phyloP scores from a whole-genome alignment of 2,113 vertebrate species.

The Cyanistes caeruleus region DNA sequence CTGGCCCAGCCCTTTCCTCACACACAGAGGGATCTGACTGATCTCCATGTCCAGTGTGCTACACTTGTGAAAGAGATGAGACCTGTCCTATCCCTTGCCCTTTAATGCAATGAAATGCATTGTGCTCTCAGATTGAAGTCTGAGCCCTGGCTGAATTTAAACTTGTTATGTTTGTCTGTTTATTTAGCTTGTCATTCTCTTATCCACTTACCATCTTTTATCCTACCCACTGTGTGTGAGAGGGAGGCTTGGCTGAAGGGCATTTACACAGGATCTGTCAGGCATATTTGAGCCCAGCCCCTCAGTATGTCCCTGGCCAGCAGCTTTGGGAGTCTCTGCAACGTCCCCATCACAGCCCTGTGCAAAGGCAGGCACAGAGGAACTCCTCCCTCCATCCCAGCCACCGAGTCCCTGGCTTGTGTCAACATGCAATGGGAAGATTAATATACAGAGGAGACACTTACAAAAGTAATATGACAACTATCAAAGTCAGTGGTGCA shows the following conservation, averaged over 20 bases:
- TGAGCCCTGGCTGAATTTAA: background rate
- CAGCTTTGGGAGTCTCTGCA: background rate
- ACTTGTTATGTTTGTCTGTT: background rate
- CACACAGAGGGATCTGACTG: background rate
- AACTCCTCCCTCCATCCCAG: background rate
- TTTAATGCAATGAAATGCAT: background rate
- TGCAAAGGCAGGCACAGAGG: background rate
- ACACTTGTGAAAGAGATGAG: accelerated
- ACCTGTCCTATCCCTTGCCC: background rate
- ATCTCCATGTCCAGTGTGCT: background rate
- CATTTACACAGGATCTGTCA: background rate
- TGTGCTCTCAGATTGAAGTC: background rate
- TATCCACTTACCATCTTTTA: background rate
- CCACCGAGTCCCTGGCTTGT: background rate
- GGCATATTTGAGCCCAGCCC: background rate
- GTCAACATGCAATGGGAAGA: accelerated
- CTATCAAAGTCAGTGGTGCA: background rate
- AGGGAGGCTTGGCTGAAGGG: background rate
- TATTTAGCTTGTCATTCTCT: background rate
- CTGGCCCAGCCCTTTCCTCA: background rate
- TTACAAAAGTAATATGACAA: background rate
- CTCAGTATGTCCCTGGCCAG: accelerated
- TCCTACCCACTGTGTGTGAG: background rate
- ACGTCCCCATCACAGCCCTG: accelerated
- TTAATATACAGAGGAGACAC: background rate